Percentiles rank a stretch among this genome's conserved stretches.
phyloP scores from a whole-genome alignment of 2,888 invertebrate species.

The Tineola bisselliella region DNA sequence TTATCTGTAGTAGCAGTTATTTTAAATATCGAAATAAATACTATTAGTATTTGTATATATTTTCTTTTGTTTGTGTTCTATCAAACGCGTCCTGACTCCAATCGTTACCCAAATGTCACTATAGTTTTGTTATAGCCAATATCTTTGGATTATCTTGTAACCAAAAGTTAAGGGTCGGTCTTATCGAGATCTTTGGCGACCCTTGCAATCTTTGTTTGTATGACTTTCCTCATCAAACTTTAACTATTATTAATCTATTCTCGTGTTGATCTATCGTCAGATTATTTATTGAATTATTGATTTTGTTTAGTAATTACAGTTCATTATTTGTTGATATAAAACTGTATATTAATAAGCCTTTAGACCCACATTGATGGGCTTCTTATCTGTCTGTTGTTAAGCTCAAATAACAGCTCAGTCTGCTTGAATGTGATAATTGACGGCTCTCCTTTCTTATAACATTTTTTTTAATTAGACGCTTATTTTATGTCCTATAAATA shows the following conservation, averaged over 20 bases:
- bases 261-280: background rate
- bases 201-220: background rate
- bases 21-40: too few relatives aligned
- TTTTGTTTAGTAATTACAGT: too few relatives aligned
- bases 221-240: background rate
- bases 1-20: too few relatives aligned
- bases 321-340: too few relatives aligned
- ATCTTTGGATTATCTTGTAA: background rate
- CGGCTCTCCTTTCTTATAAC: too few relatives aligned
- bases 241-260: background rate
- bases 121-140: background rate
- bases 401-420: too few relatives aligned
- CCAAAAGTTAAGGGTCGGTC: conserved; percentile 3
- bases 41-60: background rate
- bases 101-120: background rate
- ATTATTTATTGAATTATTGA: background rate
- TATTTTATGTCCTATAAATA: too few relatives aligned
- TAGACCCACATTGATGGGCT: too few relatives aligned
- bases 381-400: too few relatives aligned
- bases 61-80: background rate
- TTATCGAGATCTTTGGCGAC: conserved; percentile 1
- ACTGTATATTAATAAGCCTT: too few relatives aligned
- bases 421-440: too few relatives aligned
- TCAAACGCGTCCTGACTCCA: background rate
- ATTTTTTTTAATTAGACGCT: too few relatives aligned